Percentiles rank a stretch among this genome's conserved stretches.
Conservation (phyloP, 2,797 vertebrate genomes). For the Pangasius larnaudii region DNA sequence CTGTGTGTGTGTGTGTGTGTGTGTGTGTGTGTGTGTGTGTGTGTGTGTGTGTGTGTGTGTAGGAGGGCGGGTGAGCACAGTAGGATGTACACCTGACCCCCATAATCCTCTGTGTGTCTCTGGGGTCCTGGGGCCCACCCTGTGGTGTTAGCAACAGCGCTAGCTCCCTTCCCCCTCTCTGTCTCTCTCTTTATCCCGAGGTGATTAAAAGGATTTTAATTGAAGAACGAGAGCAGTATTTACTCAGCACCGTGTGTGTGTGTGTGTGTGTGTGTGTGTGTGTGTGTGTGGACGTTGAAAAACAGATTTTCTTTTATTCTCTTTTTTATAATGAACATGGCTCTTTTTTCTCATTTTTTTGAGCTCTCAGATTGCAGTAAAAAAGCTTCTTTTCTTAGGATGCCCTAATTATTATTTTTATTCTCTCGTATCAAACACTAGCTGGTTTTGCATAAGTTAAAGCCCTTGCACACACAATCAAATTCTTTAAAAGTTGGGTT, state of each 20-base stretch:
- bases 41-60: not conserved
- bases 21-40: not conserved
- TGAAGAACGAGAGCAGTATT: not conserved
- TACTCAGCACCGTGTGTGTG: not conserved
- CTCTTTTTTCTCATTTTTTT: not conserved
- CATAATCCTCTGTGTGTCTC: constrained; percentile 62
- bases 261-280: not conserved
- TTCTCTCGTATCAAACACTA: not conserved
- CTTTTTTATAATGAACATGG: not conserved
- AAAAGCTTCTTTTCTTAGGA: not conserved
- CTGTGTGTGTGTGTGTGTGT: not conserved
- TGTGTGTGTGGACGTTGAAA: not conserved
- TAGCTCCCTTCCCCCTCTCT: constrained; percentile 25
- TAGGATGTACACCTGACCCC: constrained; percentile 66
- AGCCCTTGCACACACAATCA: too few species aligned
- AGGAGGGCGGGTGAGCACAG: constrained; percentile 6
- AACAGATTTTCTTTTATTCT: not conserved
- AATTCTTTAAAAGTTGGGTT: too few species aligned
- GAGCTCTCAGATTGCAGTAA: too few species aligned
- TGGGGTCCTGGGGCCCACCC: constrained; percentile 19
- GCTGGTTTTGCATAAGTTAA: too few species aligned
- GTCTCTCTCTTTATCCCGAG: constrained; percentile 51
- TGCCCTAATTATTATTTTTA: not conserved
- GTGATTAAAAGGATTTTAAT: constrained; percentile 72
- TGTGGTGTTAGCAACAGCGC: not conserved